These are phyloP conservation scores for Dicerorhinus sumatrensis DNA, from an alignment of 2,113 vertebrate genomes.

Conservation along the genomic window DNA sequence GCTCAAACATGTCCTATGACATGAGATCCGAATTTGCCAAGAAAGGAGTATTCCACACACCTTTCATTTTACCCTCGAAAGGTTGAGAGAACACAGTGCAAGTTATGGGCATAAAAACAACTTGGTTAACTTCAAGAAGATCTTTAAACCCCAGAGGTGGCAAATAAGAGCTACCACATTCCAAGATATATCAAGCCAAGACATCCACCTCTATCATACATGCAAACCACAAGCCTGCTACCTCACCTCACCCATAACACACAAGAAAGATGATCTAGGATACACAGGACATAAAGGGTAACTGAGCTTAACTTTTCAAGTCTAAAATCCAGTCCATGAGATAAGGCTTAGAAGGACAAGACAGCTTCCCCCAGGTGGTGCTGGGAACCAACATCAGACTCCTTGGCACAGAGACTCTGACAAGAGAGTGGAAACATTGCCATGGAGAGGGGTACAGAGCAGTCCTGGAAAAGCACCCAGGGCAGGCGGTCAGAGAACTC, in stretches of 20 bases:
- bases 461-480: neutral
- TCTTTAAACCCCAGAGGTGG: neutral
- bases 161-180: neutral
- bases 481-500: rapidly evolving
- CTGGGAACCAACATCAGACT: neutral
- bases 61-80: conserved; percentile 23
- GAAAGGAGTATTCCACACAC: neutral
- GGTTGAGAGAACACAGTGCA: neutral
- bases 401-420: neutral
- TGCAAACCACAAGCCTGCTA: neutral
- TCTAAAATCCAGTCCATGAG: neutral
- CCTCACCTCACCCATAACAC: neutral
- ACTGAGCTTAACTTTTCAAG: neutral
- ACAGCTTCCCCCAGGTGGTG: neutral
- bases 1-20: neutral
- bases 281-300: neutral
- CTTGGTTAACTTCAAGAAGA: neutral
- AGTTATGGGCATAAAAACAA: neutral
- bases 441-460: rapidly evolving
- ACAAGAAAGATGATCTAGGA: neutral
- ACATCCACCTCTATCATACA: neutral
- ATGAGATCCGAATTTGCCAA: neutral
- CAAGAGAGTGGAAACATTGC: neutral
- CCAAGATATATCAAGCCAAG: neutral
- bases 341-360: neutral